Percentiles rank a stretch among this genome's conserved stretches.
Evolutionary conservation across 2,113 vertebrate species (phyloP).

Genomic region (Actinemys pallida): DNA sequence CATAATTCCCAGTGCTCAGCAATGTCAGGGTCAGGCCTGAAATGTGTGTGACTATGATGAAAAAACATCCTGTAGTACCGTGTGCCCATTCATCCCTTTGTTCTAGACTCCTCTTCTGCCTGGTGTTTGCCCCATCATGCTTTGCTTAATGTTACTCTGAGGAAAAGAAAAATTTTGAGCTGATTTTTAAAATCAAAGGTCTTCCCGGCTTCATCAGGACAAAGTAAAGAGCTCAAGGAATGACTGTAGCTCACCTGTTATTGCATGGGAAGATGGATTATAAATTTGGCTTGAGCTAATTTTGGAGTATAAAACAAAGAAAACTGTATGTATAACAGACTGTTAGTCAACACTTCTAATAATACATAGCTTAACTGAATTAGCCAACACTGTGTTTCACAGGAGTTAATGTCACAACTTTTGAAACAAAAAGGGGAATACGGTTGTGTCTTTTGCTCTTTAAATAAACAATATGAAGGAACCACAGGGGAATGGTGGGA

Average conservation of each 20-base stretch:
- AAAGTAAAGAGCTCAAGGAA: slow-evolving; percentile 16
- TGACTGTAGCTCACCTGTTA: background rate
- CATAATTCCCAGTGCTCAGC: background rate
- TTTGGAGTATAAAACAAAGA: background rate
- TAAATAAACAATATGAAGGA: background rate
- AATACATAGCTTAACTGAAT: background rate
- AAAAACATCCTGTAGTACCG: background rate
- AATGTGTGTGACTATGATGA: background rate
- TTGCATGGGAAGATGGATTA: background rate
- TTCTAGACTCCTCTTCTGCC: background rate
- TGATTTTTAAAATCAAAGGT: too few species aligned
- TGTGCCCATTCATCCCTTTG: background rate
- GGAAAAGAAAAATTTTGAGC: background rate
- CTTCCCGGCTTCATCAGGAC: background rate
- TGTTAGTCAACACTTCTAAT: background rate
- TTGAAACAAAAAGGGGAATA: background rate
- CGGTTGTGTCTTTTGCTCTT: background rate
- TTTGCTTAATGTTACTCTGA: background rate
- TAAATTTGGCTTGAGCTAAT: background rate
- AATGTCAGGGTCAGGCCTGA: background rate
- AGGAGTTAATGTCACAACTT: background rate
- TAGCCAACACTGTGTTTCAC: background rate
- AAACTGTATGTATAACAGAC: background rate
- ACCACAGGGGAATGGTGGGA: background rate
- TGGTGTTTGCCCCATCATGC: background rate